Evolutionary conservation across 2,888 invertebrate species (phyloP).

Genomic region (Drosophila maculinotata): DNA sequence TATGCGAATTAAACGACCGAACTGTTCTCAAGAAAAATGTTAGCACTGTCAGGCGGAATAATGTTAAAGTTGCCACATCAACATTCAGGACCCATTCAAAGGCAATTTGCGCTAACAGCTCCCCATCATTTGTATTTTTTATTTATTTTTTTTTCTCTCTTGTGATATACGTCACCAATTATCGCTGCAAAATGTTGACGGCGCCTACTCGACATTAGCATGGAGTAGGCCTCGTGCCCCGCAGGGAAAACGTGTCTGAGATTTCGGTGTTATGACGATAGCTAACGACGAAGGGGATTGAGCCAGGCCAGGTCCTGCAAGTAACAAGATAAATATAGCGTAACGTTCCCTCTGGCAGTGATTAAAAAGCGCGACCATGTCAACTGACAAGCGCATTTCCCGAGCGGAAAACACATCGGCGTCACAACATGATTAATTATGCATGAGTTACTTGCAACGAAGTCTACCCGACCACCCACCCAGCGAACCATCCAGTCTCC

Average conservation of each 20-base stretch:
- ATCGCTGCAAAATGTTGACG: slow-evolving; percentile 57
- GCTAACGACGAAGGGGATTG: slow-evolving; percentile 19
- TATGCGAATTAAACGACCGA: slow-evolving; percentile 41
- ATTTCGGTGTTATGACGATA: slow-evolving; percentile 49
- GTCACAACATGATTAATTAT: slow-evolving; percentile 74
- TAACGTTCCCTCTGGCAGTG: slow-evolving; percentile 50
- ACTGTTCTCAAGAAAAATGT: slow-evolving; percentile 39
- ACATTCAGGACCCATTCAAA: slow-evolving; percentile 33
- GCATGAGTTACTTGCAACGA: slow-evolving; percentile 48
- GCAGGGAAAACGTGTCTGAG: slow-evolving; percentile 22
- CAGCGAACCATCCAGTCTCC: too few relatives aligned
- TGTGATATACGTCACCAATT: slow-evolving; percentile 78
- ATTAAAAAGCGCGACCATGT: slow-evolving; percentile 72
- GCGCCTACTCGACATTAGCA: slow-evolving; percentile 46
- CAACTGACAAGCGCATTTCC: slow-evolving; percentile 60
- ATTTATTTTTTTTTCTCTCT: slow-evolving; percentile 13
- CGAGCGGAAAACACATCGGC: slow-evolving; percentile 37
- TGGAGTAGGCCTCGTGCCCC: not conserved
- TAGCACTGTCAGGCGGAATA: slow-evolving; percentile 17
- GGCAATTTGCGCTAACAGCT: slow-evolving; percentile 49
- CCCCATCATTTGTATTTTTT: slow-evolving; percentile 20
- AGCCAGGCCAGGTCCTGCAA: slow-evolving; percentile 24
- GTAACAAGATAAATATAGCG: slow-evolving; percentile 71
- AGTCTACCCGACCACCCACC: not conserved
- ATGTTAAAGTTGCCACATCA: slow-evolving; percentile 40